phyloP scores from a whole-genome alignment of 2,113 vertebrate genomes.

The Electrona antarctica region DNA sequence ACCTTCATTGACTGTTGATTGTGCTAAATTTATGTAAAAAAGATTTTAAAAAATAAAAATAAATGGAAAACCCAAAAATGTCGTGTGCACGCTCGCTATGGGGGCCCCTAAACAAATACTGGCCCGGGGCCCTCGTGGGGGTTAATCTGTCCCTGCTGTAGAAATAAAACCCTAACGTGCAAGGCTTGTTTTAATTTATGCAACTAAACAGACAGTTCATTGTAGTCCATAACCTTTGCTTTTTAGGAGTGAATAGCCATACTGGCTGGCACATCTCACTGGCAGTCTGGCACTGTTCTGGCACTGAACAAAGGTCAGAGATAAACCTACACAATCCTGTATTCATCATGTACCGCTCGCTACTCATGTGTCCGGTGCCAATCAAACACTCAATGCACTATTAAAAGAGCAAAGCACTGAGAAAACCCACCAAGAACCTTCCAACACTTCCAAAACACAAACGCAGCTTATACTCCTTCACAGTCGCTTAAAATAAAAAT shows the following conservation, averaged over 20 bases:
- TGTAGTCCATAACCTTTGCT: background rate
- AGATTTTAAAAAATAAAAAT: too few relatives aligned
- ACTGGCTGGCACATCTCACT: background rate
- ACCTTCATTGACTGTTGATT: background rate
- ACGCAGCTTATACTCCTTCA: background rate
- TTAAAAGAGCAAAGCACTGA: slow-evolving; percentile 7
- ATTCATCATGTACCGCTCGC: background rate
- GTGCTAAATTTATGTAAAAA: background rate
- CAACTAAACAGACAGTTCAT: slow-evolving; percentile 25
- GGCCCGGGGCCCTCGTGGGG: too few relatives aligned
- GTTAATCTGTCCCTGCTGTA: too few relatives aligned
- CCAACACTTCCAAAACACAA: background rate
- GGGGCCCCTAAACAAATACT: too few relatives aligned
- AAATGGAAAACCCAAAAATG: too few relatives aligned
- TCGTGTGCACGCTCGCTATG: too few relatives aligned
- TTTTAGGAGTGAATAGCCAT: background rate
- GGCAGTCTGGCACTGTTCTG: background rate
- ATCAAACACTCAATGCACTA: background rate
- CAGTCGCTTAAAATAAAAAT: too few relatives aligned
- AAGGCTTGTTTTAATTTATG: slow-evolving; percentile 27
- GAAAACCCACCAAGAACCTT: background rate
- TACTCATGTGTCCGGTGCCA: background rate
- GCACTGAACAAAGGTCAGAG: background rate
- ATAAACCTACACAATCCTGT: background rate
- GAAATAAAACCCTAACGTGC: slow-evolving; percentile 7